Evolutionary conservation across 2,797 vertebrate genomes (phyloP).

Genomic region (Scomberomorus guttatus): DNA sequence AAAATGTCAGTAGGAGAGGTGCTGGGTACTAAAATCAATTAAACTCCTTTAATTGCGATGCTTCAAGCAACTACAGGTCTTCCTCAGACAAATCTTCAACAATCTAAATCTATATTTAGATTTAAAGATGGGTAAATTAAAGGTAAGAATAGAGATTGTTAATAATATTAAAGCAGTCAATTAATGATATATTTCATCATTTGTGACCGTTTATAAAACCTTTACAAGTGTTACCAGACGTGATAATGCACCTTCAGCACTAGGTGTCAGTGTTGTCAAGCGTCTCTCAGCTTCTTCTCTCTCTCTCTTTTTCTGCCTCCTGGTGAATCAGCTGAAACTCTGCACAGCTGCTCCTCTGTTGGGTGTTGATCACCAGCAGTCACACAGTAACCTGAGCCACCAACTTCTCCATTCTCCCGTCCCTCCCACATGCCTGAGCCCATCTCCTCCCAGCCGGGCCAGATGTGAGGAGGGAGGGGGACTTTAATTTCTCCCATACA

Average conservation of each 20-base stretch:
- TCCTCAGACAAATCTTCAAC: no score
- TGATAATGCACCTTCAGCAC: conserved; percentile 61
- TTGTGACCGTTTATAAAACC: not conserved
- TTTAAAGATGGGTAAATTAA: not conserved
- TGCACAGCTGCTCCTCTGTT: conserved; percentile 69
- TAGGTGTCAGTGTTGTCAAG: conserved; percentile 81
- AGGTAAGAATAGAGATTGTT: no score
- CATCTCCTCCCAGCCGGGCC: conserved; percentile 60
- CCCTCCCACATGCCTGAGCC: conserved; percentile 61
- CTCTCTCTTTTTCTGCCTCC: not conserved
- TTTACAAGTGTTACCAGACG: not conserved
- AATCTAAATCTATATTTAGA: not conserved
- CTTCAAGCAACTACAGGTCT: no score
- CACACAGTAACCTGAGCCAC: conserved; percentile 70
- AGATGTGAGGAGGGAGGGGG: conserved; percentile 71
- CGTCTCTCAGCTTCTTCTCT: conserved; percentile 17
- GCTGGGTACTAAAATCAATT: no score
- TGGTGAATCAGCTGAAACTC: conserved; percentile 41
- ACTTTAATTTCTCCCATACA: conserved; percentile 78
- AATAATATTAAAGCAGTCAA: not conserved
- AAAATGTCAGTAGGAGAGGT: no score
- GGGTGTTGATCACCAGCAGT: conserved; percentile 75
- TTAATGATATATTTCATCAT: not conserved
- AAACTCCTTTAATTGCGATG: no score
- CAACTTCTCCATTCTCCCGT: conserved; percentile 40